Percentiles rank a stretch among this genome's conserved stretches.
Conservation (phyloP, 2,797 vertebrate species). For the Percopsis omiscomaycus region DNA sequence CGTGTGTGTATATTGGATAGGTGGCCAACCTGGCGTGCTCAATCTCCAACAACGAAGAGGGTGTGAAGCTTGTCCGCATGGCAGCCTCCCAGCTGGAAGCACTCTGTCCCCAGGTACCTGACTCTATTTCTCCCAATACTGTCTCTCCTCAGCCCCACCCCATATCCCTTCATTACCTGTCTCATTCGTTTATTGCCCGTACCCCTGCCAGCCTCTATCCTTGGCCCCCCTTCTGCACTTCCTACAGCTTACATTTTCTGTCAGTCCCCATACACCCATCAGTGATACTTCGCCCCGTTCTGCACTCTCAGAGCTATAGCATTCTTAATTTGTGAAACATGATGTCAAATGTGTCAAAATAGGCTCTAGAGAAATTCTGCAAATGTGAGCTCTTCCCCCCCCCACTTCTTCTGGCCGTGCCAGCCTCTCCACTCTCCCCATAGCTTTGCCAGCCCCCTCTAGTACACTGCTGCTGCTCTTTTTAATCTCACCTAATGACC, state of each 20-base stretch:
- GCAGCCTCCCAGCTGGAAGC: constrained; percentile 96
- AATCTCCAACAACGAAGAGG: constrained; percentile 98
- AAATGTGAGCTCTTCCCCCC: background rate
- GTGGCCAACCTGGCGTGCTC: constrained; percentile 98
- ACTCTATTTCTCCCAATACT: constrained; percentile 14
- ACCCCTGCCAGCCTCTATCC: constrained; percentile 1
- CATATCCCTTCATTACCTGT: background rate
- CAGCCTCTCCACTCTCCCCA: constrained; percentile 9
- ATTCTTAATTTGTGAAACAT: background rate
- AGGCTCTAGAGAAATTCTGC: background rate
- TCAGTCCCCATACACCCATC: background rate
- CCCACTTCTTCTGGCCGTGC: constrained; percentile 12
- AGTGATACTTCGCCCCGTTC: background rate
- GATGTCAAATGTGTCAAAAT: background rate
- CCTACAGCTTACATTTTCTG: background rate
- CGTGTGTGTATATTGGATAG: constrained; percentile 67
- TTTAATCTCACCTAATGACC: constrained; percentile 65
- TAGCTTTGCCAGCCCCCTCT: constrained; percentile 21
- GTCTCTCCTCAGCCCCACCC: background rate
- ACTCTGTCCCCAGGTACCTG: constrained; percentile 93
- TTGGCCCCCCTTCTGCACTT: background rate
- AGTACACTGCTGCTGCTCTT: constrained; percentile 37
- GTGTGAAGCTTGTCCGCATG: constrained; percentile 97
- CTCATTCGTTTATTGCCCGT: background rate
- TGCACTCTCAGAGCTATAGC: background rate